Conservation (phyloP, 1,140 invertebrate species). For the Cyclargus thomasi region DNA sequence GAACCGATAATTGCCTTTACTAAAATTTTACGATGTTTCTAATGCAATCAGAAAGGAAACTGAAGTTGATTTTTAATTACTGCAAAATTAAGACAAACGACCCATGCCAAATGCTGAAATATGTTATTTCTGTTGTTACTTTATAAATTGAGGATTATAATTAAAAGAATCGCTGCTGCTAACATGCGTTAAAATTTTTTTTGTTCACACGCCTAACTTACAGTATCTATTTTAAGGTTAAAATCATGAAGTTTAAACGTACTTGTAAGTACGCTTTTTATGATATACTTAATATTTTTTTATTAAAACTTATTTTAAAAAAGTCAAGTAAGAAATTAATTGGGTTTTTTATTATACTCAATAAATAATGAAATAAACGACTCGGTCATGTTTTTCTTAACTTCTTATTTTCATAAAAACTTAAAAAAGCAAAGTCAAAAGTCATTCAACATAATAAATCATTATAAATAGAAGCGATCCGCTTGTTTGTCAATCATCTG, state of each 20-base stretch:
- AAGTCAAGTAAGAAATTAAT: background rate
- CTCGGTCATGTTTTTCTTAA: background rate
- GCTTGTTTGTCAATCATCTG: conserved; percentile 40
- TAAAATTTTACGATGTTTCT: conserved; percentile 9
- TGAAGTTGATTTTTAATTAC: background rate
- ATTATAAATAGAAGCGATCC: conserved; percentile 38
- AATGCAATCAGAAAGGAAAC: background rate
- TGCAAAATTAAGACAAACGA: background rate
- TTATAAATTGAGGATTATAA: background rate
- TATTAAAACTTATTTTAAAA: too few relatives aligned
- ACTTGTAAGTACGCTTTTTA: too few relatives aligned
- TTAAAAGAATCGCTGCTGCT: too few relatives aligned
- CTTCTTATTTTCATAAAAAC: background rate
- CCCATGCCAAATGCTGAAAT: background rate
- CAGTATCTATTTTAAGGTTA: too few relatives aligned
- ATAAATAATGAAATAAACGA: background rate
- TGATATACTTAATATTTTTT: too few relatives aligned
- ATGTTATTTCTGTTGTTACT: background rate
- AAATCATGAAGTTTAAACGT: too few relatives aligned
- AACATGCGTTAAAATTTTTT: too few relatives aligned
- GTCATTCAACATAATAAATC: conserved; percentile 40
- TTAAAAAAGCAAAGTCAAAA: background rate
- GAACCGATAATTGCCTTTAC: conserved; percentile 2
- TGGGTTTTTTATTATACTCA: background rate
- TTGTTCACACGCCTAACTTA: too few relatives aligned